These are phyloP conservation scores for Ylistrum balloti DNA, from an alignment of 1,140 invertebrate species.

Conservation along the genomic window DNA sequence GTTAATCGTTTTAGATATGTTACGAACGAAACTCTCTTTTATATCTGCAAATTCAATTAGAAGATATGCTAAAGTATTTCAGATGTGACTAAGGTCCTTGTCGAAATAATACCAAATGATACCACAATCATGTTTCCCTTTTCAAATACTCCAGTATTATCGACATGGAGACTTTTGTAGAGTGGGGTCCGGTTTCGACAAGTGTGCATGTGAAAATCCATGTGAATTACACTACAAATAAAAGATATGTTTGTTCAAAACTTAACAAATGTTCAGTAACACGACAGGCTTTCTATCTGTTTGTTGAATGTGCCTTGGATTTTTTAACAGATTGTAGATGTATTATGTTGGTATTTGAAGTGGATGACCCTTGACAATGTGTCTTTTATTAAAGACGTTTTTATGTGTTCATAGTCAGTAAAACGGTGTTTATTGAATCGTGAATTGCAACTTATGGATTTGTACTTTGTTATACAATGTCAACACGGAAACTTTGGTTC, in stretches of 20 bases:
- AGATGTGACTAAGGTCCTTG: background rate
- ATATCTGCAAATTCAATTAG: too few relatives aligned
- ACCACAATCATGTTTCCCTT: background rate
- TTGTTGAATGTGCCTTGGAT: background rate
- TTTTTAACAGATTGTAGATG: background rate
- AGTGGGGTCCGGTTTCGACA: background rate
- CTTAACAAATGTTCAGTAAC: background rate
- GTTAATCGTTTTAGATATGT: too few relatives aligned
- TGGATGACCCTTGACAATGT: background rate
- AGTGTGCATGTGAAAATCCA: background rate
- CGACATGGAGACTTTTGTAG: background rate
- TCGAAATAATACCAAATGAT: background rate
- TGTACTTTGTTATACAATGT: too few relatives aligned
- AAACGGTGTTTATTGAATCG: background rate
- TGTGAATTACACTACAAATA: background rate
- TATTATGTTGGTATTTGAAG: background rate
- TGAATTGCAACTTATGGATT: too few relatives aligned
- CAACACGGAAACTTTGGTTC: too few relatives aligned
- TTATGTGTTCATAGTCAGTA: background rate
- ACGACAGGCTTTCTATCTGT: background rate
- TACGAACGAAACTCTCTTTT: too few relatives aligned
- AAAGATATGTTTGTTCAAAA: background rate
- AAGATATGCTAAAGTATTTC: too few relatives aligned
- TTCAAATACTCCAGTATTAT: background rate
- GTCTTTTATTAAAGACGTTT: background rate